phyloP scores from a whole-genome alignment of 2,888 invertebrate genomes.

The Latheticus oryzae region DNA sequence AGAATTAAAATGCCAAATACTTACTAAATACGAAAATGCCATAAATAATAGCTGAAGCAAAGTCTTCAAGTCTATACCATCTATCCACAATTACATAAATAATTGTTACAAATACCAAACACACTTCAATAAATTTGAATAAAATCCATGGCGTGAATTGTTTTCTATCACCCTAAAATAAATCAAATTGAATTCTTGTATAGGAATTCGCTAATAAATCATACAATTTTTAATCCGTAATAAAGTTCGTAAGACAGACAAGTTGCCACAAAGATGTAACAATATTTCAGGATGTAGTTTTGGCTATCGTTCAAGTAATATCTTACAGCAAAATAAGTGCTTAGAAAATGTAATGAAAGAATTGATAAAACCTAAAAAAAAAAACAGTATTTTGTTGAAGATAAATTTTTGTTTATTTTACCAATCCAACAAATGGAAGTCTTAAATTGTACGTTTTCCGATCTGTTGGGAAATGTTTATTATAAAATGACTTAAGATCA shows the following conservation, averaged over 20 bases:
- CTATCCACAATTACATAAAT: conserved; percentile 5
- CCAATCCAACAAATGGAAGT: conserved; percentile 14
- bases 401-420: not conserved
- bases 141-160: conserved; percentile 23
- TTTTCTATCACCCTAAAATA: conserved; percentile 16
- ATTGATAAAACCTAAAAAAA: conserved; percentile 12
- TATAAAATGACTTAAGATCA: conserved; percentile 6
- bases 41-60: conserved; percentile 3
- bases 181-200: too few species aligned
- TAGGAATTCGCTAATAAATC: too few species aligned
- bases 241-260: conserved; percentile 6
- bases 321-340: not conserved
- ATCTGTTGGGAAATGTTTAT: conserved; percentile 18
- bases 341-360: conserved; percentile 9
- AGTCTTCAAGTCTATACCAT: not conserved
- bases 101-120: not conserved
- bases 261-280: conserved; percentile 6
- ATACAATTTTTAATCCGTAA: conserved; percentile 14
- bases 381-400: not conserved
- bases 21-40: conserved; percentile 2
- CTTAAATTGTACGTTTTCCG: conserved; percentile 5
- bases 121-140: conserved; percentile 15
- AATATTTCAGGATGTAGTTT: conserved; percentile 2
- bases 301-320: too few species aligned
- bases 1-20: too few species aligned